Conservation (phyloP, 2,113 vertebrate genomes). For the Larimichthys crocea region DNA sequence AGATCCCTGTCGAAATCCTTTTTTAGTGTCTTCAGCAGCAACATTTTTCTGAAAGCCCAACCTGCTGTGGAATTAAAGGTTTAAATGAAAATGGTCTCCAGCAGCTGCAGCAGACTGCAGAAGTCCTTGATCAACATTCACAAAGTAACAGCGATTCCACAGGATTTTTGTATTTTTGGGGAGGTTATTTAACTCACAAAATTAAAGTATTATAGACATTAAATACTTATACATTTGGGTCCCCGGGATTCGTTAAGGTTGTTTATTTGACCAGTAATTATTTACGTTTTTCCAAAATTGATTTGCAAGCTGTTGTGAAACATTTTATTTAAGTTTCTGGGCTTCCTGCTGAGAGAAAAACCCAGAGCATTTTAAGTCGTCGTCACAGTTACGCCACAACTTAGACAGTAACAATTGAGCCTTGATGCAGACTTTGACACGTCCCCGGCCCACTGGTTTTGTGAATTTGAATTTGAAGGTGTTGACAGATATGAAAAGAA, state of each 20-base stretch:
- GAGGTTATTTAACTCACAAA: no score
- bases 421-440: neutral
- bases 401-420: neutral
- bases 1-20: neutral
- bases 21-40: neutral
- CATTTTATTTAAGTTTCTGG: neutral
- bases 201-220: no score
- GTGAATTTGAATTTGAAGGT: neutral
- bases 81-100: neutral
- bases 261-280: neutral
- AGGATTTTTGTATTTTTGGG: neutral
- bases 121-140: neutral
- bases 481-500: conserved; percentile 15
- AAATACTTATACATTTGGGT: no score
- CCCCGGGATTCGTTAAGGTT: no score
- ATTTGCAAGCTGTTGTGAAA: neutral
- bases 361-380: neutral
- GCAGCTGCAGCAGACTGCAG: neutral
- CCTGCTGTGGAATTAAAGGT: neutral
- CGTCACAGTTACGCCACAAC: neutral
- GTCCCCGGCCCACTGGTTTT: neutral
- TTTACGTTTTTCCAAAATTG: neutral
- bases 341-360: neutral
- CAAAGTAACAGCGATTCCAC: neutral
- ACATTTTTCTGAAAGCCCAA: neutral